Evolutionary conservation across 2,888 invertebrate species (phyloP).

Genomic region (Stenchaetothrips biformis): DNA sequence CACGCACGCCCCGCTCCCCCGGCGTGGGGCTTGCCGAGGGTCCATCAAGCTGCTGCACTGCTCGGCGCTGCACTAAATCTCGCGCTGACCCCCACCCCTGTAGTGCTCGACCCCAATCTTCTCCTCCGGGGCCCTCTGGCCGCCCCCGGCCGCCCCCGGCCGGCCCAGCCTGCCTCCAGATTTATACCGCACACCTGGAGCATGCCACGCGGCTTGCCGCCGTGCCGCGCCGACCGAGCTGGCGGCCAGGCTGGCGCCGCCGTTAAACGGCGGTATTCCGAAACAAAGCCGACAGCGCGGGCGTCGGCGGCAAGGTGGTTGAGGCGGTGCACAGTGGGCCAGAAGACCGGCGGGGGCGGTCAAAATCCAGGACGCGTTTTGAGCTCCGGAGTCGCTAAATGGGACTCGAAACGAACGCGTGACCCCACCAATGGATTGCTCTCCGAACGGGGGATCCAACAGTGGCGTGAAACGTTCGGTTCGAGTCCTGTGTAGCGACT

Average conservation of each 20-base stretch:
- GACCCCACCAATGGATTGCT: too few relatives aligned
- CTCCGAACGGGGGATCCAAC: too few relatives aligned
- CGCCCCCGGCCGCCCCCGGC: too few relatives aligned
- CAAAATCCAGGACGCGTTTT: too few relatives aligned
- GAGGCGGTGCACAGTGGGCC: too few relatives aligned
- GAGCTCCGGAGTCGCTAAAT: too few relatives aligned
- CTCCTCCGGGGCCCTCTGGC: not conserved
- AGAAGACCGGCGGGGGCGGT: too few relatives aligned
- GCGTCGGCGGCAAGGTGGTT: not conserved
- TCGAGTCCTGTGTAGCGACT: too few relatives aligned
- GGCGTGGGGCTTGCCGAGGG: not conserved
- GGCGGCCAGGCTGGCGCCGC: not conserved
- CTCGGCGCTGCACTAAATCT: constrained; percentile 18
- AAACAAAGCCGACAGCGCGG: not conserved
- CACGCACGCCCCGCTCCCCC: not conserved
- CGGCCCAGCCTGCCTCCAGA: constrained; percentile 11
- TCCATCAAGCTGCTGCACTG: constrained; percentile 24
- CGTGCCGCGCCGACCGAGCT: not conserved
- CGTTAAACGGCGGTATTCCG: not conserved
- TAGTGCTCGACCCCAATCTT: not conserved
- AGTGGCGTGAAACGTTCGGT: too few relatives aligned
- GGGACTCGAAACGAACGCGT: too few relatives aligned
- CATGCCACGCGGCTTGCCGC: not conserved
- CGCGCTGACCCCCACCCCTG: not conserved
- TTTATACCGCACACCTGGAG: constrained; percentile 14